Conservation (phyloP, 2,113 vertebrate genomes). For the Halichoerus grypus region DNA sequence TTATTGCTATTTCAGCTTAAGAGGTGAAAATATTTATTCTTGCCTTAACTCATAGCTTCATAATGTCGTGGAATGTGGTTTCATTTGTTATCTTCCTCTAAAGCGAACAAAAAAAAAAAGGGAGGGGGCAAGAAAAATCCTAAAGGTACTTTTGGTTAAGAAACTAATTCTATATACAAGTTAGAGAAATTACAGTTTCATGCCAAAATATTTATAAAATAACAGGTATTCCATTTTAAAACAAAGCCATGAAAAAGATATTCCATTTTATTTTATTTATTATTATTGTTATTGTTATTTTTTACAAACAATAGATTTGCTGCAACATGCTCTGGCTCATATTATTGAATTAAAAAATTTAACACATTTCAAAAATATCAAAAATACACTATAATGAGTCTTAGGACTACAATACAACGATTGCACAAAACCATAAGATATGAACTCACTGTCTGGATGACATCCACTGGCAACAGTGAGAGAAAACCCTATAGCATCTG, state of each 20-base stretch:
- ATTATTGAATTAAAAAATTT: slow-evolving; percentile 85
- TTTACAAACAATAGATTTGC: slow-evolving; percentile 82
- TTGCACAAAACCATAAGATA: slow-evolving; percentile 81
- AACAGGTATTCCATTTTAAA: slow-evolving; percentile 76
- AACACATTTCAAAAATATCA: slow-evolving; percentile 85
- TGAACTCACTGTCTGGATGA: slow-evolving; percentile 72
- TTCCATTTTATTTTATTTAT: slow-evolving; percentile 82
- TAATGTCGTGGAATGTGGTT: slow-evolving; percentile 71
- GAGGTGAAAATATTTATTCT: slow-evolving; percentile 91
- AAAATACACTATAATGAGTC: slow-evolving; percentile 82
- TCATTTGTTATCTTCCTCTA: slow-evolving; percentile 40
- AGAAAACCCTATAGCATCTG: slow-evolving; percentile 55
- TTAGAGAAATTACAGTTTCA: slow-evolving; percentile 62
- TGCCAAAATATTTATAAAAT: slow-evolving; percentile 80
- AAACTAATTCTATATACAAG: slow-evolving; percentile 56
- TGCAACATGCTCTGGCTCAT: slow-evolving; percentile 83
- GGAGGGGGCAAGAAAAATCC: slow-evolving; percentile 61
- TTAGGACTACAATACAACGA: slow-evolving; percentile 80
- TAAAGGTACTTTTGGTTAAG: slow-evolving; percentile 65
- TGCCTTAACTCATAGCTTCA: slow-evolving; percentile 85
- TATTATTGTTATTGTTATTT: slow-evolving; percentile 67
- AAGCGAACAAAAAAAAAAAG: slow-evolving; percentile 56
- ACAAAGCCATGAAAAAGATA: slow-evolving; percentile 81
- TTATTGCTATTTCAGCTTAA: slow-evolving; percentile 93
- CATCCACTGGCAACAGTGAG: slow-evolving; percentile 79